These are phyloP conservation scores for Gymnoscelis rufifasciata DNA, from an alignment of 2,888 invertebrate species.

Conservation along the genomic window DNA sequence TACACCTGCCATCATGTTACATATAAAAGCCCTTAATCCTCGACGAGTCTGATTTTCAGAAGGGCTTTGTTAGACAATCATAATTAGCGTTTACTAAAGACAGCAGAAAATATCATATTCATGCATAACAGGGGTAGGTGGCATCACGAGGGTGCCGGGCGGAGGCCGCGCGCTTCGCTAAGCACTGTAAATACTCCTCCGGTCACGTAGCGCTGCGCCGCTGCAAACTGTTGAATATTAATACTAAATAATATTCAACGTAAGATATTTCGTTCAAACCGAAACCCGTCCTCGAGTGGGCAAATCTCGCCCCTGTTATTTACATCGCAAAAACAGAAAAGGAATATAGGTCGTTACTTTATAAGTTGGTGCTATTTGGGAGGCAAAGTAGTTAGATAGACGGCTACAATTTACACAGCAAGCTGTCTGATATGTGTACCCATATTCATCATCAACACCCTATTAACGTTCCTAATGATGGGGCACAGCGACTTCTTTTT, in stretches of 20 bases:
- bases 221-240: conserved; percentile 75
- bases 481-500: too few relatives aligned
- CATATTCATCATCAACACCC: too few relatives aligned
- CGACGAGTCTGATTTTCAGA: conserved; percentile 10
- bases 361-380: too few relatives aligned
- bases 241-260: conserved; percentile 61
- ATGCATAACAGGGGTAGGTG: conserved; percentile 43
- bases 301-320: conserved; percentile 32
- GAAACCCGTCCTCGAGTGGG: conserved; percentile 42
- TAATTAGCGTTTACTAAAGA: conserved; percentile 24
- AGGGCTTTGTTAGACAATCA: conserved; percentile 17
- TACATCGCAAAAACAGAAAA: not conserved
- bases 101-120: conserved; percentile 29
- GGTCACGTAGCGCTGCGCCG: conserved; percentile 63
- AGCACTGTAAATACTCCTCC: conserved; percentile 71
- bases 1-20: conserved; percentile 6
- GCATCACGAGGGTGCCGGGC: conserved; percentile 35
- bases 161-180: conserved; percentile 59
- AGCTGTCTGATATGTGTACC: too few relatives aligned
- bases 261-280: conserved; percentile 50
- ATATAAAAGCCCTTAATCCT: conserved; percentile 10
- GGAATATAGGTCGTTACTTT: not conserved
- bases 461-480: too few relatives aligned
- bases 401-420: too few relatives aligned
- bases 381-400: too few relatives aligned